Evolutionary conservation across 2,797 vertebrate genomes (phyloP).

Genomic region (Neoniphon sammara): DNA sequence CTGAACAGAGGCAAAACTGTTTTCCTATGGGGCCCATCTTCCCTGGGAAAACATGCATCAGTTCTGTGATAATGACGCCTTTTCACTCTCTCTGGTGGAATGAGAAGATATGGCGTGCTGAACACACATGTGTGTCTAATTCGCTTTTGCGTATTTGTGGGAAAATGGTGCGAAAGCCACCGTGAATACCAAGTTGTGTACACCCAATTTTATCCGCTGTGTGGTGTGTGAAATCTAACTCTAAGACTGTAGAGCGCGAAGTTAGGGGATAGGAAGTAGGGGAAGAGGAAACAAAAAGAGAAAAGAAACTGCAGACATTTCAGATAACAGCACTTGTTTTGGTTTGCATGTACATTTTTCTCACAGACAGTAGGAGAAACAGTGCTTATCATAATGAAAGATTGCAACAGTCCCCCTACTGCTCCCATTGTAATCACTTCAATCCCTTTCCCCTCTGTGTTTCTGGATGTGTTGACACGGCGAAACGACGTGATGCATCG

Average conservation of each 20-base stretch:
- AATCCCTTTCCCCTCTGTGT: conserved; percentile 69
- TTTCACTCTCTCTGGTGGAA: conserved; percentile 64
- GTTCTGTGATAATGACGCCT: conserved; percentile 65
- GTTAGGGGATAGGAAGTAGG: conserved; percentile 35
- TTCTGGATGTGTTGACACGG: conserved; percentile 80
- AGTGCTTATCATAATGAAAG: conserved; percentile 79
- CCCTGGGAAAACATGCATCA: conserved; percentile 63
- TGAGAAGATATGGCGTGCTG: conserved; percentile 59
- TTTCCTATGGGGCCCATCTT: conserved; percentile 64
- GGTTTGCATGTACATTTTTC: conserved; percentile 45
- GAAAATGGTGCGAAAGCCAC: conserved; percentile 49
- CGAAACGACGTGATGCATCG: conserved; percentile 72
- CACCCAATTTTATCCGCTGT: conserved; percentile 59
- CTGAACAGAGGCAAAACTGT: conserved; percentile 81
- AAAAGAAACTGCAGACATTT: conserved; percentile 54
- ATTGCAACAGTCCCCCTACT: conserved; percentile 75
- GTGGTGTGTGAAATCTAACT: conserved; percentile 63
- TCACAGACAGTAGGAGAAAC: conserved; percentile 31
- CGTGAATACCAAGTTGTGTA: conserved; percentile 47
- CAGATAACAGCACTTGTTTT: conserved; percentile 54
- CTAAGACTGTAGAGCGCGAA: conserved; percentile 40
- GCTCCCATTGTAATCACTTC: conserved; percentile 75
- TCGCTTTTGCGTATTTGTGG: conserved; percentile 73
- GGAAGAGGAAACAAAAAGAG: conserved; percentile 41
- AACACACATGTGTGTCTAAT: conserved; percentile 74